Evolutionary conservation across 2,888 invertebrate genomes (phyloP).

Genomic region (Melinaea marsaeus): DNA sequence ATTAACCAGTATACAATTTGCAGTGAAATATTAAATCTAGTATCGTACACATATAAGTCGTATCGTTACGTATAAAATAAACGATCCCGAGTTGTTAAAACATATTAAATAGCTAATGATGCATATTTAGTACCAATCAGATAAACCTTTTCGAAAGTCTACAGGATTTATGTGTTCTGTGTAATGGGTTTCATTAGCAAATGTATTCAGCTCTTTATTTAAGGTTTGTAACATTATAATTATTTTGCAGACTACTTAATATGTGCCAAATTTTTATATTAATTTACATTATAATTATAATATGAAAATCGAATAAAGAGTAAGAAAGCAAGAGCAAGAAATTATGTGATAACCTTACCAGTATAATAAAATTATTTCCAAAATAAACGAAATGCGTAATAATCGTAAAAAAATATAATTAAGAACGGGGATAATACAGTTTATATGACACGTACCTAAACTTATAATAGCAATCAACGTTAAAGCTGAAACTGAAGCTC

Average conservation of each 20-base stretch:
- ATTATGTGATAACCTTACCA: neutral
- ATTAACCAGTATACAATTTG: no score
- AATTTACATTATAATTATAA: no score
- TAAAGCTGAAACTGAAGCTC: neutral
- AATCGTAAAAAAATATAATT: neutral
- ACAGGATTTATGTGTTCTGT: no score
- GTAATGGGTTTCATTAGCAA: no score
- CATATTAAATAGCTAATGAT: neutral
- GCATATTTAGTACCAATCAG: neutral
- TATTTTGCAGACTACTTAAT: no score
- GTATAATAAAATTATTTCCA: neutral
- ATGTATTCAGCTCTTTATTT: no score
- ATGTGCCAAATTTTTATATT: no score
- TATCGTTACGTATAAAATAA: no score
- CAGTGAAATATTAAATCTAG: no score
- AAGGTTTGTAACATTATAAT: no score
- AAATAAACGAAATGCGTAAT: neutral
- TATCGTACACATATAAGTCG: no score
- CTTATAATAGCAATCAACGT: slow-evolving; percentile 3
- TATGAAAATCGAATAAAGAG: no score
- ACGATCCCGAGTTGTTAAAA: neutral
- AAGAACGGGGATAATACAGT: neutral
- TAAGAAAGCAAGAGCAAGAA: neutral
- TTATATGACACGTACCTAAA: neutral
- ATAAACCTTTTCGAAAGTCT: neutral